Percentiles rank a stretch among this genome's conserved stretches.
Evolutionary conservation across 2,113 vertebrate species (phyloP).

Genomic region (Silurus asotus): DNA sequence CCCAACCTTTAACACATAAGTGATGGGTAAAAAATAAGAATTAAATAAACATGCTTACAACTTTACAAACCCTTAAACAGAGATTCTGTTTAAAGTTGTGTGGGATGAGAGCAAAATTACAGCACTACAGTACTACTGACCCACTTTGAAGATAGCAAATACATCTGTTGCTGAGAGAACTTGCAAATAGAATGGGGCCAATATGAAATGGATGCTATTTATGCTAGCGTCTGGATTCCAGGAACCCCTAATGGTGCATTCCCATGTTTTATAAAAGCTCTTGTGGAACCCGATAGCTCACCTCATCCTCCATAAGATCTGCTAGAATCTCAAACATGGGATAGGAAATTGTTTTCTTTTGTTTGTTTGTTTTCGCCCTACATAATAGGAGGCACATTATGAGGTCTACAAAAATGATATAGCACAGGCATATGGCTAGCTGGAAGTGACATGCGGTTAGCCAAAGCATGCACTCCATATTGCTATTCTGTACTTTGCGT

Average conservation of each 20-base stretch:
- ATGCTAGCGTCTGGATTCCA: conserved; percentile 63
- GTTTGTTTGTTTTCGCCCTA: conserved; percentile 43
- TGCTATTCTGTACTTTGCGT: neutral
- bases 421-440: neutral
- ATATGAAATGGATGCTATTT: conserved; percentile 60
- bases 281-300: conserved; percentile 61
- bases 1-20: neutral
- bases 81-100: neutral
- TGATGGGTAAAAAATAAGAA: neutral
- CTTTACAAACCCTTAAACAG: neutral
- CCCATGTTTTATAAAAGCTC: conserved; percentile 63
- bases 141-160: conserved; percentile 53
- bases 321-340: conserved; percentile 36
- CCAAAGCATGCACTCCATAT: neutral
- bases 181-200: conserved; percentile 48
- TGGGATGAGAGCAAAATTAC: conserved; percentile 14
- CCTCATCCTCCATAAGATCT: conserved; percentile 53
- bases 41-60: neutral
- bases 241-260: conserved; percentile 47
- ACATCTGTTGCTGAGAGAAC: conserved; percentile 30
- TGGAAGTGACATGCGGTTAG: neutral
- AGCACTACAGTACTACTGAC: conserved; percentile 52
- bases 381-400: conserved; percentile 50
- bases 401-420: conserved; percentile 37
- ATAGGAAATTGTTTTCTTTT: conserved; percentile 55